Evolutionary conservation across 2,888 invertebrate genomes (phyloP), one percentile per base, ranked within the genome.

Genomic region (Dicyrtoma fusca): DNA sequence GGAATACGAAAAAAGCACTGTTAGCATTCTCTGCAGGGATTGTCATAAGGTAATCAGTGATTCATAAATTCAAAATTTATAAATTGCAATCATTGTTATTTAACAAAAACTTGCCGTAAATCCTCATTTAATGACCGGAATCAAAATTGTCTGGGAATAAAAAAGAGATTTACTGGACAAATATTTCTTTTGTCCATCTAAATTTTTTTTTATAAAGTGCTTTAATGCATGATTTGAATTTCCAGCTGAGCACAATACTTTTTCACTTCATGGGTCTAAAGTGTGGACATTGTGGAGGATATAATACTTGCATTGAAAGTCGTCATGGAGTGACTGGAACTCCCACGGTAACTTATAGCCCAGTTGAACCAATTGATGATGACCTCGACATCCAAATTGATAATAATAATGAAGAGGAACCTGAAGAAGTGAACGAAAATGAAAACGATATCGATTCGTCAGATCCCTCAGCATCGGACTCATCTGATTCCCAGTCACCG

Each of bases 231-330:
- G n/a, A n/a, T n/a, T 66, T 68, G 14, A 61, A 6, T 61, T 44
- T 44, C 45, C 84, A 93, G 92, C 87, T 91, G 82, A 91, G 91
- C 19, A 89, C 88, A 42, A 91, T 92, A 10, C 89, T 89, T 81
- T 95, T 93, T 84, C 95, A 95, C 83, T 91, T 94, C 74, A 90
- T 95, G 42, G 95, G 94, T 1, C 85, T 93, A 72, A 95, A 95
- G 83, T 95, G 95, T 83, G 86, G 87, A 55, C 88, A 90, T 79
- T 95, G 95, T 82, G 93, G 92, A n/a, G 94, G 92, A 1, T 95
- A 95, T 84, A 95, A 95, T 83, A 95, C 95, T 0, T 92, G 92
- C 81, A 89, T 69, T 21, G 73, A 73, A 47, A 51, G 68, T 25
- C 49, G 70, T 23, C 34, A 49, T 2, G 51, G 51, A 51, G 14